Percentiles rank a stretch among this genome's conserved stretches.
Evolutionary conservation across 1,140 invertebrate species (phyloP).

Genomic region (Eueides isabella): DNA sequence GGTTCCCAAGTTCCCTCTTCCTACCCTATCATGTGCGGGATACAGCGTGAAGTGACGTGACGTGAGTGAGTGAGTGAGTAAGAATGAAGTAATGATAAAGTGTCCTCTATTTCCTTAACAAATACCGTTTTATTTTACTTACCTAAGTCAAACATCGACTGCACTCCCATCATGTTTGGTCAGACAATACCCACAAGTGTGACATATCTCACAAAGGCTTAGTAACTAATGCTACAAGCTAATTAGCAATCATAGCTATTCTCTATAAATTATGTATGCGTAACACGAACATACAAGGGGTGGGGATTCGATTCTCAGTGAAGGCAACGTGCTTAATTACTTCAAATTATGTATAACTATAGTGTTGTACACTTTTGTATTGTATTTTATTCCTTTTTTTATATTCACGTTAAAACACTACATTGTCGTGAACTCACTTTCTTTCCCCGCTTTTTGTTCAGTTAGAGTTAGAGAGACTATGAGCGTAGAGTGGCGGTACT

Average conservation of each 20-base stretch:
- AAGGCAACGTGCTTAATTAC: neutral
- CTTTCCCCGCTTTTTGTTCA: too few species aligned
- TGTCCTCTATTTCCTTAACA: too few species aligned
- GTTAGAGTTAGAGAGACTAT: too few species aligned
- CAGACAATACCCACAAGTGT: neutral
- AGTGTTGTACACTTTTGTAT: neutral
- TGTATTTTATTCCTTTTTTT: too few species aligned
- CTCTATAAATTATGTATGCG: neutral
- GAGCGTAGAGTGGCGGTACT: too few species aligned
- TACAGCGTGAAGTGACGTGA: too few species aligned
- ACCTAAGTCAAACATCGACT: neutral
- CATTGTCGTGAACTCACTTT: too few species aligned
- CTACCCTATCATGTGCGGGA: too few species aligned
- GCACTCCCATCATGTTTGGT: neutral
- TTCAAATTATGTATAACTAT: neutral
- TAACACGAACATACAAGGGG: neutral
- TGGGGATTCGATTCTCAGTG: neutral
- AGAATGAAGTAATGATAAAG: too few species aligned
- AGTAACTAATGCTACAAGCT: neutral
- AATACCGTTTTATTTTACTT: too few species aligned
- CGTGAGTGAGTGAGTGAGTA: too few species aligned
- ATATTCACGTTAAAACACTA: neutral
- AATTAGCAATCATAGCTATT: constrained; percentile 8
- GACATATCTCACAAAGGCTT: neutral
- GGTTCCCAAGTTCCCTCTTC: too few species aligned